Evolutionary conservation across 30 jellyfish, hydroid and myxozoan genomes (phyloP).

Genomic region (Aurelia aurita complex sp. Pacific): DNA sequence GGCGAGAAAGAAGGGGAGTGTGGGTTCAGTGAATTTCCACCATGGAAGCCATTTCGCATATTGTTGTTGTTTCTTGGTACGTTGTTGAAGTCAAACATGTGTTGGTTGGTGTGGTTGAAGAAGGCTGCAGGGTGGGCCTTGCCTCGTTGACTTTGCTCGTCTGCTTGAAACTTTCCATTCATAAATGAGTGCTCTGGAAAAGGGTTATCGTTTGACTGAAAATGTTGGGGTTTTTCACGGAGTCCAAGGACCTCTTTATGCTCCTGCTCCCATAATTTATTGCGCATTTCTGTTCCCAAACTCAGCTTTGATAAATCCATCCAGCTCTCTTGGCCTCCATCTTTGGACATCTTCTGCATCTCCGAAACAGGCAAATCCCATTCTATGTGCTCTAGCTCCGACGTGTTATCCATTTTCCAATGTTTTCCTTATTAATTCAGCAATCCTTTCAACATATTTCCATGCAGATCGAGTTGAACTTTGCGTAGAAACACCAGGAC

Average conservation of each 20-base stretch:
- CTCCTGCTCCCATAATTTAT: conserved; percentile 91
- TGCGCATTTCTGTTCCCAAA: conserved; percentile 90
- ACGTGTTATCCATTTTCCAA: conserved; percentile 48
- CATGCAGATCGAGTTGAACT: not conserved
- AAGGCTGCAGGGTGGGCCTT: conserved; percentile 24
- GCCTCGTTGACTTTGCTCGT: conserved; percentile 52
- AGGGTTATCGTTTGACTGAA: conserved; percentile 29
- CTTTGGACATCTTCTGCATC: conserved; percentile 48
- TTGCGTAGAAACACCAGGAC: not conserved
- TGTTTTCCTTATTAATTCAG: too few species aligned
- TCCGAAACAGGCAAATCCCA: conserved; percentile 93
- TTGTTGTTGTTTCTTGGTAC: conserved; percentile 13
- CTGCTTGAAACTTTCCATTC: conserved; percentile 50
- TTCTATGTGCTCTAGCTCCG: conserved; percentile 77
- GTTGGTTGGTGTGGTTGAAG: conserved; percentile 17
- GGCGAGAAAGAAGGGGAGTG: conserved; percentile 69
- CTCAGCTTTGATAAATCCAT: conserved; percentile 83
- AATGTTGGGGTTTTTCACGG: conserved; percentile 22
- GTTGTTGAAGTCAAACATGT: conserved; percentile 31
- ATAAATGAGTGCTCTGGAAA: conserved; percentile 30
- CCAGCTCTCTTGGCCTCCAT: conserved; percentile 52
- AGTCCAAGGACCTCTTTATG: conserved; percentile 60
- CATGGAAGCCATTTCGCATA: conserved; percentile 49
- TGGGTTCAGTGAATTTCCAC: conserved; percentile 63
- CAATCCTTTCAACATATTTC: conserved; percentile 15